Conservation (phyloP, 2,888 invertebrate species). For the Monochamus alternatus region DNA sequence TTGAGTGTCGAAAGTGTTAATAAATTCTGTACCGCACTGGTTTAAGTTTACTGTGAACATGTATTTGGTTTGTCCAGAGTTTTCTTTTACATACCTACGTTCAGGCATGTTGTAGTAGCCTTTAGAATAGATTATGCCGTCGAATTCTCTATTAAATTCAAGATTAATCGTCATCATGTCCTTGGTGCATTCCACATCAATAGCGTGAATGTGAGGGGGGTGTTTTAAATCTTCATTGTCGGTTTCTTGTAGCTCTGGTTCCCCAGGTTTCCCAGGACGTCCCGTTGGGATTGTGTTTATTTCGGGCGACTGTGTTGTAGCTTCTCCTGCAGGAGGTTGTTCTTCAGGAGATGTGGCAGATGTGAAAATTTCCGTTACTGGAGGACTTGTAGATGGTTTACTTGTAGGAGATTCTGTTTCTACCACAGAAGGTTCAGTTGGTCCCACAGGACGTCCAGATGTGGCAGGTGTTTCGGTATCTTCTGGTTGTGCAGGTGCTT, state of each 20-base stretch:
- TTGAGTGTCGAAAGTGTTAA: conserved; percentile 83
- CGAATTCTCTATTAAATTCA: conserved; percentile 83
- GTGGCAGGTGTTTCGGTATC: conserved; percentile 28
- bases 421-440: conserved; percentile 13
- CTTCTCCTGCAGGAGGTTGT: conserved; percentile 46
- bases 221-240: conserved; percentile 77
- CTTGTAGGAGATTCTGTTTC: conserved; percentile 22
- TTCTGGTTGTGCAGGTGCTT: conserved; percentile 23
- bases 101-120: conserved; percentile 80
- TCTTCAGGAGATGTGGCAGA: conserved; percentile 41
- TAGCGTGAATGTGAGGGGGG: conserved; percentile 83
- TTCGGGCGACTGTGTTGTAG: conserved; percentile 45
- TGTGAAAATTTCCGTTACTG: conserved; percentile 18
- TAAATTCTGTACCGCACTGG: conserved; percentile 85
- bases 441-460: conserved; percentile 1
- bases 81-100: conserved; percentile 83
- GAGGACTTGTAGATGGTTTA: conserved; percentile 12
- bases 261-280: conserved; percentile 43
- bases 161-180: conserved; percentile 88
- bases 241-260: conserved; percentile 43
- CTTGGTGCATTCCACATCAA: conserved; percentile 85
- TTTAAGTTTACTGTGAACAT: conserved; percentile 84
- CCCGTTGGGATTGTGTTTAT: conserved; percentile 46
- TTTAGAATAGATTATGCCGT: conserved; percentile 88
- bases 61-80: conserved; percentile 80